Evolutionary conservation across 1,140 invertebrate genomes (phyloP).

Genomic region (Psix sp.): DNA sequence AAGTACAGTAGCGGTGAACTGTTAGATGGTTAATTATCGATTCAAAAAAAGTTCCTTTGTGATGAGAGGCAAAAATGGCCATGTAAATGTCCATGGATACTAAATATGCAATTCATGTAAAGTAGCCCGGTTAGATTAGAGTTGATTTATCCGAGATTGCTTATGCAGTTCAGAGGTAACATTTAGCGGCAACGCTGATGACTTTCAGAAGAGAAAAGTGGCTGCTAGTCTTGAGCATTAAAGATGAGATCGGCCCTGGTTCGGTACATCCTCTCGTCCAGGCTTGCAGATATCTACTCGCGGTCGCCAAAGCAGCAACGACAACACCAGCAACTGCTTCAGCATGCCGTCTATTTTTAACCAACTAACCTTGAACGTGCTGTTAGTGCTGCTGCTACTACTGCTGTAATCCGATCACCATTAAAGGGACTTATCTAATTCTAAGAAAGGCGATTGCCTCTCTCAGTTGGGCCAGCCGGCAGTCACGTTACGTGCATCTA

Average conservation of each 20-base stretch:
- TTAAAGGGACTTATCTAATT: conserved; percentile 72
- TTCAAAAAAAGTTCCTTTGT: conserved; percentile 16
- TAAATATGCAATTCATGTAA: conserved; percentile 44
- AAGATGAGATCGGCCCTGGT: conserved; percentile 52
- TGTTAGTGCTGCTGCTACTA: conserved; percentile 60
- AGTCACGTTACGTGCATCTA: conserved; percentile 61
- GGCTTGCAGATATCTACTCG: conserved; percentile 38
- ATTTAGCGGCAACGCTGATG: conserved; percentile 31
- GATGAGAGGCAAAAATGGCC: conserved; percentile 3
- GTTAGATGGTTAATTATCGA: conserved; percentile 19
- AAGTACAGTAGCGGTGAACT: neutral
- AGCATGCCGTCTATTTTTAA: conserved; percentile 58
- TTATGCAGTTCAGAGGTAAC: conserved; percentile 44
- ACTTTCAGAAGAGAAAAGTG: conserved; percentile 32
- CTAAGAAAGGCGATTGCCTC: conserved; percentile 66
- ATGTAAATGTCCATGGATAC: conserved; percentile 26
- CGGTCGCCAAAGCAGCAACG: conserved; percentile 32
- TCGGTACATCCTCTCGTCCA: conserved; percentile 42
- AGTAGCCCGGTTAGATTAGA: conserved; percentile 23
- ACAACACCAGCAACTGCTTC: conserved; percentile 49
- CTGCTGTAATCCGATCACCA: conserved; percentile 70
- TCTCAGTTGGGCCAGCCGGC: conserved; percentile 53
- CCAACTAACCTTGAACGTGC: conserved; percentile 62
- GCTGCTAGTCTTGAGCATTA: conserved; percentile 30
- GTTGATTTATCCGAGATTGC: conserved; percentile 29